Conservation (phyloP, 2,113 vertebrate genomes). For the Struthio camelus region DNA sequence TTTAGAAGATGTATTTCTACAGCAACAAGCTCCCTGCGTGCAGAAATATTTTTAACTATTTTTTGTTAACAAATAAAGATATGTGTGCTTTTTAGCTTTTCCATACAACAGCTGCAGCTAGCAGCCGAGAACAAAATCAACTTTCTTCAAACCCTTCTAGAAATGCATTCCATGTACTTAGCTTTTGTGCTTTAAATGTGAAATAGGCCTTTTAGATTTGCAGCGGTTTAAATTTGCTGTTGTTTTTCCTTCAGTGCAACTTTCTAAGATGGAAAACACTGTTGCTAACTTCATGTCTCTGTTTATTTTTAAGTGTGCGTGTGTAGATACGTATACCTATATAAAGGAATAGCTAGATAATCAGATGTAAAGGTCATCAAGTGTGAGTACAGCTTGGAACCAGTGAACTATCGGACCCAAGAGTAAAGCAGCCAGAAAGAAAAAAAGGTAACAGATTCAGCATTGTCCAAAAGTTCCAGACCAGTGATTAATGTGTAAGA, state of each 20-base stretch:
- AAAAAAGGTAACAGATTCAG: slow-evolving; percentile 89
- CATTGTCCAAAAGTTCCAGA: slow-evolving; percentile 98
- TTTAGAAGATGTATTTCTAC: slow-evolving; percentile 32
- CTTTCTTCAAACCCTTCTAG: neutral
- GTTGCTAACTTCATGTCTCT: neutral
- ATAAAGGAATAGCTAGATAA: slow-evolving; percentile 67
- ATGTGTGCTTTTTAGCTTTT: neutral
- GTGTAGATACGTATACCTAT: too few species aligned
- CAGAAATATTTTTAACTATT: slow-evolving; percentile 11
- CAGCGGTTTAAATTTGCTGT: neutral
- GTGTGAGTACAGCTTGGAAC: slow-evolving; percentile 66
- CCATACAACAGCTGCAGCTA: slow-evolving; percentile 3
- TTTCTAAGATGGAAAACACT: slow-evolving; percentile 1
- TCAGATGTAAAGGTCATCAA: slow-evolving; percentile 76
- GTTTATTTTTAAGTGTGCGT: neutral
- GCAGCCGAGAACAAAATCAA: neutral
- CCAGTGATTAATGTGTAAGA: slow-evolving; percentile 99
- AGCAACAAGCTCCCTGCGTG: slow-evolving; percentile 31
- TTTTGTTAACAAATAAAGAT: neutral
- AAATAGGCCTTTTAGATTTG: neutral
- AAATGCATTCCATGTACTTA: neutral
- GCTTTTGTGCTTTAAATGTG: neutral
- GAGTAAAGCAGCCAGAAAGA: slow-evolving; percentile 75
- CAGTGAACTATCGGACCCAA: slow-evolving; percentile 72
- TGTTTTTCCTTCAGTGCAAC: neutral